phyloP scores from a whole-genome alignment of 2,797 vertebrate genomes.

The Diceros bicornis region DNA sequence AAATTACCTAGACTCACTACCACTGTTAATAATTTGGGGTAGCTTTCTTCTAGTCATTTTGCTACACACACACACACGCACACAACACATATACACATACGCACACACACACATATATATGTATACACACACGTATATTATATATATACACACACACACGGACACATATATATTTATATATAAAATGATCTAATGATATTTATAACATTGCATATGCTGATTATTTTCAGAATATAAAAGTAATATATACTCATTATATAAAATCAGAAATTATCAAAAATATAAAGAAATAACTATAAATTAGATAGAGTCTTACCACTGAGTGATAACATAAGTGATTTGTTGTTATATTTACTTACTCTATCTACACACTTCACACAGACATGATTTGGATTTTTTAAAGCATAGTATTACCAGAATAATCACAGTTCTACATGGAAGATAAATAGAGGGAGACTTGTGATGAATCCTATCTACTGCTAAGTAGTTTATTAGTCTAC shows the following conservation, averaged over 20 bases:
- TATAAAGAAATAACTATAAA: neutral
- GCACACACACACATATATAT: neutral
- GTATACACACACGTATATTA: neutral
- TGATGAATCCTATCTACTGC: neutral
- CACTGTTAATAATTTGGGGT: neutral
- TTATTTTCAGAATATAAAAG: neutral
- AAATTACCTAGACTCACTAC: neutral
- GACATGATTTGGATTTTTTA: neutral
- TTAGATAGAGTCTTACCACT: neutral
- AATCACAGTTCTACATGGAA: neutral
- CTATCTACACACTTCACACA: neutral
- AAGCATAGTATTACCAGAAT: neutral
- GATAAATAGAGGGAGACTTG: neutral
- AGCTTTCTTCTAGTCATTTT: neutral
- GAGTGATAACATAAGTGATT: neutral
- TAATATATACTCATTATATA: neutral
- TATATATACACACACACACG: too few species aligned
- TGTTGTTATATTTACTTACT: neutral
- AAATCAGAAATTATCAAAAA: conserved; percentile 16
- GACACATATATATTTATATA: neutral
- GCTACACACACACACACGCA: neutral
- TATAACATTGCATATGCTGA: neutral
- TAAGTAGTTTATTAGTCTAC: neutral
- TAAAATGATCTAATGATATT: neutral
- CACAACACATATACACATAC: too few species aligned